A percentile compares a stretch with the other conserved stretches of the same genome.
phyloP scores from a whole-genome alignment of 1,140 invertebrate genomes.

The Drosophila grimshawi region DNA sequence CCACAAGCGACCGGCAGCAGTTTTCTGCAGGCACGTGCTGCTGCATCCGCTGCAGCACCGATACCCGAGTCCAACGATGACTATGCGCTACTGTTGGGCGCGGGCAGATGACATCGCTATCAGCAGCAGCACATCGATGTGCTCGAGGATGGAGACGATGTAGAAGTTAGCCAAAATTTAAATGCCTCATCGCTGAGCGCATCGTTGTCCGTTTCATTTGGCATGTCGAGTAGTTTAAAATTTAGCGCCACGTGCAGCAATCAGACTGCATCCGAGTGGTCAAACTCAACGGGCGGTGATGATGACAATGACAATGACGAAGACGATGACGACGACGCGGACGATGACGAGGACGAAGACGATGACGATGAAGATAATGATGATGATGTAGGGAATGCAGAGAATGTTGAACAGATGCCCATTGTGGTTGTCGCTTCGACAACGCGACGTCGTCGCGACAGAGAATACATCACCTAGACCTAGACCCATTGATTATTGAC shows the following conservation, averaged over 20 bases:
- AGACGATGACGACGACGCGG: conserved; percentile 38
- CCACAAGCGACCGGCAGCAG: conserved; percentile 47
- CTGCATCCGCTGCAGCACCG: conserved; percentile 62
- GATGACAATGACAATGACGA: conserved; percentile 56
- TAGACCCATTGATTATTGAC: conserved; percentile 41
- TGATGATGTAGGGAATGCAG: conserved; percentile 30
- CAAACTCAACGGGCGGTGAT: conserved; percentile 73
- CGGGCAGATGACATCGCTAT: conserved; percentile 80
- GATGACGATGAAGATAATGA: conserved; percentile 21
- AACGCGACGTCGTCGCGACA: conserved; percentile 56
- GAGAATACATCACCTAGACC: conserved; percentile 76
- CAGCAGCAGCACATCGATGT: conserved; percentile 57
- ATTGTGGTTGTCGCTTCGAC: conserved; percentile 62
- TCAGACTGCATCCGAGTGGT: conserved; percentile 75
- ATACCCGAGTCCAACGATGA: conserved; percentile 80
- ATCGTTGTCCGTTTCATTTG: conserved; percentile 74
- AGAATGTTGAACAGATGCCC: conserved; percentile 48
- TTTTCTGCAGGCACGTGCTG: conserved; percentile 58
- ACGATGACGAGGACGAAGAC: conserved; percentile 43
- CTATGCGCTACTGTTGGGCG: conserved; percentile 73
- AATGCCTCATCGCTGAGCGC: conserved; percentile 71
- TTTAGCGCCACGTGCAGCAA: conserved; percentile 75
- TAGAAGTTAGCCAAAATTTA: conserved; percentile 68
- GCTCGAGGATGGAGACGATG: conserved; percentile 64
- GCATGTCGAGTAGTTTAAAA: conserved; percentile 78